These are phyloP conservation scores for Dinoponera quadriceps DNA, from an alignment of 1,140 invertebrate species.

Conservation along the genomic window DNA sequence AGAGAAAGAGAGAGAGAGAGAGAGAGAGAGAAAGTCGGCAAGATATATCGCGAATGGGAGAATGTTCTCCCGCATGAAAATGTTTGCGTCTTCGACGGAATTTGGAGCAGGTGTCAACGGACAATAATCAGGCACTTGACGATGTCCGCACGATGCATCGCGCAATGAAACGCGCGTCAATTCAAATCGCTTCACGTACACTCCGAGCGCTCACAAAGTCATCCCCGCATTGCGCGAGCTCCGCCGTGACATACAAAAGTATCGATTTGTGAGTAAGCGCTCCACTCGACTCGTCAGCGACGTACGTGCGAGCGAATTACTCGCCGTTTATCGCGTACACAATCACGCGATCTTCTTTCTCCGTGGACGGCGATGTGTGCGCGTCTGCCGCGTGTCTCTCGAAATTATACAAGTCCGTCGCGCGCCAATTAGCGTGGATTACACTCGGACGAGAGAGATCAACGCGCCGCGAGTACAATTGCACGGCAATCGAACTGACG, in stretches of 20 bases:
- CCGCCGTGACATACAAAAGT: background rate
- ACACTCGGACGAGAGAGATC: background rate
- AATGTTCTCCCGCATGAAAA: background rate
- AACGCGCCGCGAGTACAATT: background rate
- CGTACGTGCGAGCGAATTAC: conserved; percentile 9
- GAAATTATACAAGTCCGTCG: conserved; percentile 22
- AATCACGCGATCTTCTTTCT: background rate
- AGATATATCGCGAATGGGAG: background rate
- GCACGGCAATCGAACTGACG: background rate
- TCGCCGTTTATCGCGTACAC: background rate
- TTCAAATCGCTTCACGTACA: background rate
- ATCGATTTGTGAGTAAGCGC: background rate
- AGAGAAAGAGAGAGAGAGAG: background rate
- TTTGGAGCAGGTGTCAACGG: background rate
- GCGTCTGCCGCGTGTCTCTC: conserved; percentile 6
- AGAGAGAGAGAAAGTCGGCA: too few relatives aligned
- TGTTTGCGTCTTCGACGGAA: background rate
- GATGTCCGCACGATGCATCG: background rate
- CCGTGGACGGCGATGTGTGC: background rate
- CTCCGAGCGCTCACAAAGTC: background rate
- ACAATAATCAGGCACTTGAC: background rate
- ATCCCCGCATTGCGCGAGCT: background rate
- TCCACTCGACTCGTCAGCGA: background rate
- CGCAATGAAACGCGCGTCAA: background rate
- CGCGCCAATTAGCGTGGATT: conserved; percentile 20